A percentile compares a stretch with the other conserved stretches of the same genome.
Conservation (phyloP, 2,113 vertebrate species). For the Eulacestoma nigropectus region DNA sequence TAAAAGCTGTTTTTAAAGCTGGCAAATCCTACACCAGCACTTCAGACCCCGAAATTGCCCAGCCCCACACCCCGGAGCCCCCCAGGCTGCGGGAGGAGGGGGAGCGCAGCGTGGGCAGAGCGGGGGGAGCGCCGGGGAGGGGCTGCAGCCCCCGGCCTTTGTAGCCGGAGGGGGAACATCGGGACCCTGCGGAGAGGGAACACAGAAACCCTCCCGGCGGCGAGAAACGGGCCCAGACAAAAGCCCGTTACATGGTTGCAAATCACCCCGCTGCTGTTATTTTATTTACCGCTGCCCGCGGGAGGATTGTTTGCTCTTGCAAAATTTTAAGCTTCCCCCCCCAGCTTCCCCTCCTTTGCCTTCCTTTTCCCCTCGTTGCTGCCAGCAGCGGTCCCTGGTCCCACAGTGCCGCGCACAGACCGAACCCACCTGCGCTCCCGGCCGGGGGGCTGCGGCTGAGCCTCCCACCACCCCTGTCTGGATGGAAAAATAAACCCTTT, state of each 20-base stretch:
- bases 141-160: conserved; percentile 77
- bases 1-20: conserved; percentile 68
- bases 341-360: background rate
- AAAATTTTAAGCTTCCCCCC: conserved; percentile 40
- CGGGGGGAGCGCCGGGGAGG: conserved; percentile 75
- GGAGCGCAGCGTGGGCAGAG: conserved; percentile 72
- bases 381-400: conserved; percentile 35
- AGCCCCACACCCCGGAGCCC: conserved; percentile 62
- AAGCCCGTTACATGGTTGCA: conserved; percentile 96
- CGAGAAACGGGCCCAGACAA: conserved; percentile 79
- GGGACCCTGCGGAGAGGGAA: conserved; percentile 83
- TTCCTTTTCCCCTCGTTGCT: background rate
- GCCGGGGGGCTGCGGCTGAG: background rate
- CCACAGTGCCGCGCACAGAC: conserved; percentile 56
- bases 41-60: conserved; percentile 54
- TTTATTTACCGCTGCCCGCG: conserved; percentile 78
- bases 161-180: conserved; percentile 75
- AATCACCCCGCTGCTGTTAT: conserved; percentile 91
- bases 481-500: background rate
- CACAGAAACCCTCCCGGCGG: conserved; percentile 77
- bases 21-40: conserved; percentile 22
- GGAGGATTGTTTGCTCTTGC: conserved; percentile 77
- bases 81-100: conserved; percentile 68
- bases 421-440: background rate
- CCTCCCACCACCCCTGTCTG: background rate